Conservation (phyloP, 2,113 vertebrate species). For the Leptodactylus fuscus region DNA sequence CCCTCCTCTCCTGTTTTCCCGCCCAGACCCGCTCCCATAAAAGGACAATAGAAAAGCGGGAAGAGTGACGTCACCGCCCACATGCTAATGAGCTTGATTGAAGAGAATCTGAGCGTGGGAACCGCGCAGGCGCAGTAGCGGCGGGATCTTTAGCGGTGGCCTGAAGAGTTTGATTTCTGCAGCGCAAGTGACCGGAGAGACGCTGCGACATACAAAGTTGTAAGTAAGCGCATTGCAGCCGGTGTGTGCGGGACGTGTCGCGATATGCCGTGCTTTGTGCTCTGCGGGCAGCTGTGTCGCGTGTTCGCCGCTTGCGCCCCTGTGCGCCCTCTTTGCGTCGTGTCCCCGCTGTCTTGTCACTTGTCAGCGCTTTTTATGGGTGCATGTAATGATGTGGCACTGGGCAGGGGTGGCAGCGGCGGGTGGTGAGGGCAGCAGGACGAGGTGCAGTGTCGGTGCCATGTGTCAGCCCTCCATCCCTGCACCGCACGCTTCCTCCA, state of each 20-base stretch:
- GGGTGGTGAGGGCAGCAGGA: not conserved
- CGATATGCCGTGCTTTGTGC: not conserved
- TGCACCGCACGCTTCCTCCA: constrained; percentile 9
- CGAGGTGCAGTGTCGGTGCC: not conserved
- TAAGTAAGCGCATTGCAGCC: not conserved
- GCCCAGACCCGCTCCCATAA: constrained; percentile 85
- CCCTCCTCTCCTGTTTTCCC: constrained; percentile 71
- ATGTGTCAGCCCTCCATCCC: constrained; percentile 4
- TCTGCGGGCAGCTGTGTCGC: not conserved
- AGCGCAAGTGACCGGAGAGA: not conserved
- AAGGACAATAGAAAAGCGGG: constrained; percentile 80
- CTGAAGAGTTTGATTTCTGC: constrained; percentile 41
- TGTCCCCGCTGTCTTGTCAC: not conserved
- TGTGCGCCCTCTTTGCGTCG: not conserved
- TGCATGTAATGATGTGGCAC: accelerated
- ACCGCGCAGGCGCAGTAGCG: constrained; percentile 77
- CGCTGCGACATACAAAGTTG: not conserved
- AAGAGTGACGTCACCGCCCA: constrained; percentile 76
- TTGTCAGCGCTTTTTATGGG: not conserved
- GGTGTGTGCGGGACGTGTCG: not conserved
- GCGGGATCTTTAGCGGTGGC: constrained; percentile 43
- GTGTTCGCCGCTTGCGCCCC: not conserved
- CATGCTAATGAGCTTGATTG: constrained; percentile 80
- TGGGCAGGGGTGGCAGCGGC: not conserved
- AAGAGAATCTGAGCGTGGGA: constrained; percentile 82